Conservation (phyloP, 2,113 vertebrate species). For the Typhlomys cinereus region DNA sequence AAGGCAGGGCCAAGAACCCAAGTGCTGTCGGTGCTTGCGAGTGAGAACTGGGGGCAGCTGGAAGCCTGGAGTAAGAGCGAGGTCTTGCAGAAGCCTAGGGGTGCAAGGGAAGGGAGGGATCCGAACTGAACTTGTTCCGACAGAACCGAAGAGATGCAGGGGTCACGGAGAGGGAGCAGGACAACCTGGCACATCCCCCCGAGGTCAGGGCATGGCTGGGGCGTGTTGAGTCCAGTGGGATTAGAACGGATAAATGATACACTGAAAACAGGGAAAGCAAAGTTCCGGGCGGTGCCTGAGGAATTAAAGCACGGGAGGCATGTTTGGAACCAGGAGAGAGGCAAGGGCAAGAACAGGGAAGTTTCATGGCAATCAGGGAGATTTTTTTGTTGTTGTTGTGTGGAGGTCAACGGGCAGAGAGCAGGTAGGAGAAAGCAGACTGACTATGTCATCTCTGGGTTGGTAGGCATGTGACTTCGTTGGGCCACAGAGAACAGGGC, state of each 20-base stretch:
- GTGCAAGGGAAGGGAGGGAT: no score
- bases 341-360: background rate
- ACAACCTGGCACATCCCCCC: no score
- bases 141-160: no score
- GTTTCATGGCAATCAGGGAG: background rate
- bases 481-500: background rate
- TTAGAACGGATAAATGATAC: background rate
- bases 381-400: no score
- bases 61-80: background rate
- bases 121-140: no score
- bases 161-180: no score
- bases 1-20: background rate
- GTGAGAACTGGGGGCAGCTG: background rate
- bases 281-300: background rate
- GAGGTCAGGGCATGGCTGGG: accelerated
- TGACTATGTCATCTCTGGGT: no score
- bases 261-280: background rate
- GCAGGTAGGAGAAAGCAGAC: background rate
- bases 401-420: background rate
- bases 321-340: background rate
- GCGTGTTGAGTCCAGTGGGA: background rate
- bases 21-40: no score
- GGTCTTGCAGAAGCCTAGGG: accelerated
- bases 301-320: accelerated
- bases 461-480: background rate